Base-by-base conservation (phyloP, 2,888 invertebrate species). In the Lycia hirtaria region DNA sequence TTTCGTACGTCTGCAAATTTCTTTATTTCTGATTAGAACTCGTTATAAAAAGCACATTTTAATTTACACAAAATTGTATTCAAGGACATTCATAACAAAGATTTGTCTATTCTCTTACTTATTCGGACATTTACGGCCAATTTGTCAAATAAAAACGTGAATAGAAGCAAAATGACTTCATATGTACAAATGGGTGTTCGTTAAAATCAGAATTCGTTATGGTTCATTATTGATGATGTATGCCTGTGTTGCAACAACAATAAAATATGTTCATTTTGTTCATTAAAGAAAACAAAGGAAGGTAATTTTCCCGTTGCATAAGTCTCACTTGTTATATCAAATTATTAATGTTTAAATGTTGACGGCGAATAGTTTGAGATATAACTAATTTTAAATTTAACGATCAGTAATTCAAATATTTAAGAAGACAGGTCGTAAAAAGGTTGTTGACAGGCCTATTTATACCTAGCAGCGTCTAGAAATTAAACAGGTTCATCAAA, bases 71-170 rank as follows among this genome's bases (percentile, higher is more conserved):
- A n/a, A n/a, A n/a, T n/a, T n/a, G n/a, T n/a, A n/a, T n/a, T n/a
- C n/a, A n/a, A n/a, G n/a, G n/a, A 26, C 6, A 26, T 26, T 4
- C 2, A 32, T 14, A 2, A 32, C 7, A 5, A n/a, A 3, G 32
- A 6, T 12, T 6, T 4, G 7, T 14, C 20, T 37, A 22, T 43
- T 20, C 17, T 35, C 62, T 63, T 66, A 60, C 65, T 62, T 57
- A 63, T 58, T 55, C 32, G 58, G 67, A 67, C 62, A 19, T 71
- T 68, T 66, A 70, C 65, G 44, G 61, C 35, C 56, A 62, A 65
- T 70, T 62, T 56, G 62, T 69, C 62, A 45, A 50, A 26, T 19
- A 43, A 47, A 20, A 33, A 14, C 30, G 12, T 60, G 52, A 60
- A 60, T 56, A 52, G 37, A 60, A 43, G 43, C 35, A 22, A 33